A percentile compares a stretch with the other conserved stretches of the same genome.
Evolutionary conservation across 2,797 vertebrate species (phyloP).

Genomic region (Sebastiscus albofasciatus): DNA sequence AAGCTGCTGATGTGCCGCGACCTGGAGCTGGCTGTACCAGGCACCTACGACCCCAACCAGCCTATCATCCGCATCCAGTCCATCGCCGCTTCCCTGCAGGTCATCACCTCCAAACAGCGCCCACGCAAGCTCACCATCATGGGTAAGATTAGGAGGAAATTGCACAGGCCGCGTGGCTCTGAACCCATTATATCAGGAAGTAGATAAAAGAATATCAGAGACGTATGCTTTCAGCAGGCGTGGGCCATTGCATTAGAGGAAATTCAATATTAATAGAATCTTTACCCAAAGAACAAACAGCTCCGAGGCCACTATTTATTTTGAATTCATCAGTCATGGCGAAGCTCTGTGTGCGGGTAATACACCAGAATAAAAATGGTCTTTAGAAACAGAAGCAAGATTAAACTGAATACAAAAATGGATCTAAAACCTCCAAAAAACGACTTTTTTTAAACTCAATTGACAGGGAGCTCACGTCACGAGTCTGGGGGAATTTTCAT

Average conservation of each 20-base stretch:
- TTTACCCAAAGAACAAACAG: background rate
- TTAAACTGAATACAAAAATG: conserved; percentile 7
- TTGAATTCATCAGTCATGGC: conserved; percentile 20
- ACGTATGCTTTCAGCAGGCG: conserved; percentile 16
- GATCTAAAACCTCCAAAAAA: background rate
- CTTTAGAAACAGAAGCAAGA: conserved; percentile 5
- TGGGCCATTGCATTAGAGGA: conserved; percentile 18
- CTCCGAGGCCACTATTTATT: conserved; percentile 29
- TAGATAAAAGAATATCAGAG: conserved; percentile 32
- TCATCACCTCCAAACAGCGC: conserved; percentile 99
- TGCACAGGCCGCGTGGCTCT: conserved; percentile 4
- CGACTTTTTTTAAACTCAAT: background rate
- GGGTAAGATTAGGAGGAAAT: conserved; percentile 85
- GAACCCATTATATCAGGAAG: conserved; percentile 39
- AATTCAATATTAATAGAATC: conserved; percentile 43
- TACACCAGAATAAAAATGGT: conserved; percentile 4
- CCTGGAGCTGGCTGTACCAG: conserved; percentile 95
- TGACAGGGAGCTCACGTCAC: background rate
- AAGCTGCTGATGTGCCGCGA: conserved; percentile 98
- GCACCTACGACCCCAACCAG: conserved; percentile 98
- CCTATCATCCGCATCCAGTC: conserved; percentile 98
- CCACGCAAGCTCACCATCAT: conserved; percentile 97
- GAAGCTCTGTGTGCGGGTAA: conserved; percentile 17
- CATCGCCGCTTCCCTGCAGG: conserved; percentile 94
- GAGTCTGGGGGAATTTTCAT: background rate